These are phyloP conservation scores for Nylanderia fulva DNA, from an alignment of 1,140 invertebrate species.

Conservation along the genomic window DNA sequence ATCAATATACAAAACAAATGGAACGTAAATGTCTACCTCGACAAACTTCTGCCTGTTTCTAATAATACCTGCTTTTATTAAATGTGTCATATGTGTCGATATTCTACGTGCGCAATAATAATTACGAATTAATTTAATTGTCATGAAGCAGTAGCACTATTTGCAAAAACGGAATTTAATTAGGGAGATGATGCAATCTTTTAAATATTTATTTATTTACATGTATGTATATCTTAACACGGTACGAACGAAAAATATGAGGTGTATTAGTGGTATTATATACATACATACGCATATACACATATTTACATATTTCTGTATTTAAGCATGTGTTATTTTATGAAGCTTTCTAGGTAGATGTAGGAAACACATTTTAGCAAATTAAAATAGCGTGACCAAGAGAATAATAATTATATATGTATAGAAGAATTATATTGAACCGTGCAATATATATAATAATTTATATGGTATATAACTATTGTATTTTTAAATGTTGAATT, in stretches of 20 bases:
- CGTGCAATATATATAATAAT: not conserved
- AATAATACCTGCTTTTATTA: not conserved
- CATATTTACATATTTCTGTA: not conserved
- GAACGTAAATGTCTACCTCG: conserved; percentile 30
- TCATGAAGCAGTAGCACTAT: not conserved
- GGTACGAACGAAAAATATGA: too few relatives aligned
- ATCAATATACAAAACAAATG: conserved; percentile 28
- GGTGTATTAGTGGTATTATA: not conserved
- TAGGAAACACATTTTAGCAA: conserved; percentile 29
- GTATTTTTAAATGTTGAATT: not conserved
- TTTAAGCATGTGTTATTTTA: not conserved
- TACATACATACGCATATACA: too few relatives aligned
- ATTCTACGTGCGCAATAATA: conserved; percentile 18
- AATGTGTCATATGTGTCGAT: not conserved
- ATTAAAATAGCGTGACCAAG: not conserved
- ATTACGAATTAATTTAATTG: conserved; percentile 18
- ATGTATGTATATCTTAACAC: not conserved
- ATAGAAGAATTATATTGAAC: not conserved
- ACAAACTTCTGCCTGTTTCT: not conserved
- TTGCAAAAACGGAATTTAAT: not conserved
- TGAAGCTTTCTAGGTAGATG: not conserved
- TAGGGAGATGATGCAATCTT: not conserved
- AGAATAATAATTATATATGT: not conserved
- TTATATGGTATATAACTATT: not conserved
- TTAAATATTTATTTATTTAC: conserved; percentile 1